Base-by-base conservation (phyloP, 2,113 vertebrate genomes). In the Marcusenius ussheri region DNA sequence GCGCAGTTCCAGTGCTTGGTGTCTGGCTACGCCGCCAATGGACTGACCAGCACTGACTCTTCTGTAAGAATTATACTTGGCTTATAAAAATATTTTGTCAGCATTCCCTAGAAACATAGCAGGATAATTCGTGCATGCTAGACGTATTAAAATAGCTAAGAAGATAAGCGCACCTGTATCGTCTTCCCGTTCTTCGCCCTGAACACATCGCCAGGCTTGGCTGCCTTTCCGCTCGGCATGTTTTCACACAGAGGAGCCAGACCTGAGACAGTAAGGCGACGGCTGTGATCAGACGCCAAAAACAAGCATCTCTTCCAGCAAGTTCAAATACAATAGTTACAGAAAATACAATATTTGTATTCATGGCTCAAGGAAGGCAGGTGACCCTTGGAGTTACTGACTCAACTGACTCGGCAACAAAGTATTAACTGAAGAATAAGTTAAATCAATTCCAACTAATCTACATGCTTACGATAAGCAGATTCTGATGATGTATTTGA, bases 171-270 rank as follows among this genome's bases (percentile, higher is more conserved):
- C 86, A 99, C 98, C 98, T 99, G 98, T 90, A 99, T 98, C n/a
- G 98, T 99, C 96, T 98, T 99, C 66, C 98, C 98, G 70, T 98
- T 99, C 94, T 93, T 98, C 87, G 98, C 98, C 91, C 45, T 96
- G 5, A 99, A 96, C 0, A 99, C 98, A 56, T 99, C 98, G 1
- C 98, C 98, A 5, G 98, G 98, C 92, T 99, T 99, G 91, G 95
- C 98, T 88, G 98, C 98, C 89, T 96, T 98, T 50, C 98, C 98
- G 45, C 97, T 98, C 49, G 98, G 98, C 97, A 99, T 97, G 93
- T 99, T 99, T 95, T 99, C 98, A 96, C 98, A 99, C 51, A 99
- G 96, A 0, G 98, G 98, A 58, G 98, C 96, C 94, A 99, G 93
- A 94, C 97, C 98, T 93, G 92, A 86, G 91, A n/a, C 62, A 39